phyloP scores from a whole-genome alignment of 53 echinoderm and acorn worm genomes.

The Echinometra lucunter region DNA sequence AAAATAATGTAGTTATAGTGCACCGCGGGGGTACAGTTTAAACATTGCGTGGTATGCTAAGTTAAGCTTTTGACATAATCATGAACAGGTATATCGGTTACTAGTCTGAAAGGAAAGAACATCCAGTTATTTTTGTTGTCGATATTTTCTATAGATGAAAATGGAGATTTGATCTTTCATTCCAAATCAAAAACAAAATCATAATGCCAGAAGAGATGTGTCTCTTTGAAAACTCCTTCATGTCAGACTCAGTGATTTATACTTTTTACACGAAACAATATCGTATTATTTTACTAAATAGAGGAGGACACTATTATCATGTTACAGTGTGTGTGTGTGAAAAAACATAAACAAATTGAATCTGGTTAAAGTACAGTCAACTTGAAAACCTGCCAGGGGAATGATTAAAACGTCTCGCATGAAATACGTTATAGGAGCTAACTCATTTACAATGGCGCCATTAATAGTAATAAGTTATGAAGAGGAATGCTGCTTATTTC shows the following conservation, averaged over 20 bases:
- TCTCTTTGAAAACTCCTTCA: no score
- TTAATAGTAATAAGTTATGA: neutral
- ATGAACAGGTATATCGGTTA: no score
- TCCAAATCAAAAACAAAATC: no score
- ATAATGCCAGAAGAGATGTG: no score
- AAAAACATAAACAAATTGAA: neutral
- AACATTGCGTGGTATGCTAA: no score
- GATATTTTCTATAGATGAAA: no score
- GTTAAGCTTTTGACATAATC: no score
- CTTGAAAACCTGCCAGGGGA: neutral
- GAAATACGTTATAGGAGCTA: neutral
- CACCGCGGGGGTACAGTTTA: neutral
- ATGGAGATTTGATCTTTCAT: no score
- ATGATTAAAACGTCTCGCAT: neutral
- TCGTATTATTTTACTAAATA: neutral
- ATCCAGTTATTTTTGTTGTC: no score
- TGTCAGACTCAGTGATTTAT: neutral
- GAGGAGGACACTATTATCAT: neutral
- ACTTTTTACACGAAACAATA: neutral
- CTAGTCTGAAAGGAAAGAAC: no score
- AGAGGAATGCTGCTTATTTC: neutral
- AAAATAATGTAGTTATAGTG: neutral
- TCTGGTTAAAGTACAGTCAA: constrained; percentile 27
- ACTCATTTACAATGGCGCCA: constrained; percentile 30
- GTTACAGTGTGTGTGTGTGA: neutral